Evolutionary conservation across 1,140 invertebrate genomes (phyloP), one percentile per base, ranked within the genome.

Genomic region (Dendroctonus valens): DNA sequence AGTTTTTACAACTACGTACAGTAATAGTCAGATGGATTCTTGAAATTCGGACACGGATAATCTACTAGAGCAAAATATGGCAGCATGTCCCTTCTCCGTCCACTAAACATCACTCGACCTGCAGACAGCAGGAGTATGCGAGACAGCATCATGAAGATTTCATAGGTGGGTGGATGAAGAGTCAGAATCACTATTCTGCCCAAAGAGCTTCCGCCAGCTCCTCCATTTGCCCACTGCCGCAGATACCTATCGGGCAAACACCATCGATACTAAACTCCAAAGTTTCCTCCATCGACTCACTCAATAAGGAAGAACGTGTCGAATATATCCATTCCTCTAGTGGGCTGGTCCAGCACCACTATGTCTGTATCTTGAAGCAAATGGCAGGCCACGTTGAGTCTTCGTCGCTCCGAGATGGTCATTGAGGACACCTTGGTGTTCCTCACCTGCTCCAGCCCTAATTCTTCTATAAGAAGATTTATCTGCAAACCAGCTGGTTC

Each of bases 1-100:
- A 6, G 38, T 5, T 41, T 14, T 42, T 42, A 49, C 6, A 14
- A 40, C 0, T 6, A 87, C 89, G 87, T 81, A 96, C 94, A 83
- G 77, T 97, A 97, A 78, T 97, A 97, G 81, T 97, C 94, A 0
- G 93, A 94, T 51, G 95, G 94, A 78, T 98, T 98, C 79, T 97
- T 97, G 76, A 92, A 97, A 0, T 93, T 89, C 9, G 95, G 95
- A 81, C 94, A 97, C 0, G 94, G 94, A 81, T 95, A 97, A 70
- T 96, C 93, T 15, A 96, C 91, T 50, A 93, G 88, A 2, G 92
- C 89, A 80, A 98, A 97, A 81, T 97, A 97, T 68, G 91, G 88
- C 72, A 96, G 85, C 89, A 97, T 90, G 76, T 96, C 91, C 69
- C 90, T 83, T 71, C 93, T 83, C 65, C 88, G 87, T 11, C 95